A percentile compares a stretch with the other conserved stretches of the same genome.
Evolutionary conservation across 2,888 invertebrate genomes (phyloP).

Genomic region (Herminia tarsipennalis): DNA sequence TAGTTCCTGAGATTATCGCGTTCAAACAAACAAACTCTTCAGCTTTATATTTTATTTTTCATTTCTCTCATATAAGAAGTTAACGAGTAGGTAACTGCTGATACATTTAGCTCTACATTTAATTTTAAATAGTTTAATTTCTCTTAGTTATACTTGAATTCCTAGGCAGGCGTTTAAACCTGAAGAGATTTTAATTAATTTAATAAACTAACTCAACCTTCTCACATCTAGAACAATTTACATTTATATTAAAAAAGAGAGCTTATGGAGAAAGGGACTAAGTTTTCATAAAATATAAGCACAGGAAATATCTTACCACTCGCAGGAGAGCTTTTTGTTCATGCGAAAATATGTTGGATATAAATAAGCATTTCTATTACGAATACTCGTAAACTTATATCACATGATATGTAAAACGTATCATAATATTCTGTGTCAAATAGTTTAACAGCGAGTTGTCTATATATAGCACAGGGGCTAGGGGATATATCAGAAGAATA

Average conservation of each 20-base stretch:
- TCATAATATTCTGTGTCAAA: slow-evolving; percentile 51
- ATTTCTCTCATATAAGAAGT: no score
- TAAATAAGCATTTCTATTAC: slow-evolving; percentile 28
- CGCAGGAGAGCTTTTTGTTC: slow-evolving; percentile 3
- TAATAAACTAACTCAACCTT: slow-evolving; percentile 4
- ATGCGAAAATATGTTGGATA: slow-evolving; percentile 9
- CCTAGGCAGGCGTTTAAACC: not conserved
- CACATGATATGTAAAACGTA: slow-evolving; percentile 34
- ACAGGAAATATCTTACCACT: slow-evolving; percentile 1
- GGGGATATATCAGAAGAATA: slow-evolving; percentile 73
- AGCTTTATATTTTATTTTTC: no score
- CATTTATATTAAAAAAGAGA: slow-evolving; percentile 8
- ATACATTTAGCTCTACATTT: not conserved
- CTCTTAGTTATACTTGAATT: not conserved
- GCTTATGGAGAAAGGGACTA: slow-evolving; percentile 1
- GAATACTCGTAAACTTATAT: slow-evolving; percentile 15
- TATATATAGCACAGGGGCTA: slow-evolving; percentile 61
- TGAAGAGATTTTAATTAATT: slow-evolving; percentile 8
- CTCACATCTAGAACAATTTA: slow-evolving; percentile 2
- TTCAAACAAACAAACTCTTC: no score
- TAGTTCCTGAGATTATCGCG: no score
- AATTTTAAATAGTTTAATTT: slow-evolving; percentile 4
- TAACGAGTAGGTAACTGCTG: not conserved
- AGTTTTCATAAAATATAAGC: slow-evolving; percentile 3
- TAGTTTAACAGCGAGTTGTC: slow-evolving; percentile 61